Conservation (phyloP, 1,140 invertebrate genomes). For the Bombus consobrinus region DNA sequence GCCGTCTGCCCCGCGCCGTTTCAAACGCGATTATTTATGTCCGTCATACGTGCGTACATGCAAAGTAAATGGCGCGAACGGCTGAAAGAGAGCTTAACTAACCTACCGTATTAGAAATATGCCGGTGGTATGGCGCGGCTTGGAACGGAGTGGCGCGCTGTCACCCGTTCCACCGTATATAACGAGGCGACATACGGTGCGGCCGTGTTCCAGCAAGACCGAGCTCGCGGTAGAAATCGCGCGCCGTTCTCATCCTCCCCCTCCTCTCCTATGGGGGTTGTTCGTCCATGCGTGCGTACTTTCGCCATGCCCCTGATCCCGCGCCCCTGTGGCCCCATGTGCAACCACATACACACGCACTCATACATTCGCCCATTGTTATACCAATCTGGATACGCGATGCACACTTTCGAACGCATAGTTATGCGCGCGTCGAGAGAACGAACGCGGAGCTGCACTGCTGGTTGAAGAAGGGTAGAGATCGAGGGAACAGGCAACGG, state of each 20-base stretch:
- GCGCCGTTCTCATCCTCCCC: neutral
- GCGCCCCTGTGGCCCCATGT: neutral
- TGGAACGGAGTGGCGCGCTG: constrained; percentile 49
- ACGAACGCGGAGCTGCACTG: neutral
- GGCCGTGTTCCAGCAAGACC: constrained; percentile 43
- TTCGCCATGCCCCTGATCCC: constrained; percentile 36
- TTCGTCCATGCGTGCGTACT: constrained; percentile 47
- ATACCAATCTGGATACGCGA: constrained; percentile 57
- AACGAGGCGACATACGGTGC: constrained; percentile 65
- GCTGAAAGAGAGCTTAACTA: constrained; percentile 74
- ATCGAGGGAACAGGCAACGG: neutral
- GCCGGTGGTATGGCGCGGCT: constrained; percentile 35
- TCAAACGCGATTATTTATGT: constrained; percentile 73
- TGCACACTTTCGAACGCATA: constrained; percentile 33
- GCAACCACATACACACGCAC: constrained; percentile 16
- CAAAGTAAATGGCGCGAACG: constrained; percentile 47
- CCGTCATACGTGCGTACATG: constrained; percentile 28
- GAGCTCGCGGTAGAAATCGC: constrained; percentile 44
- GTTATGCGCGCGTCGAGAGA: constrained; percentile 33
- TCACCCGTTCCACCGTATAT: constrained; percentile 65
- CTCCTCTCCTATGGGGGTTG: constrained; percentile 53
- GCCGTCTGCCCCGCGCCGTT: neutral
- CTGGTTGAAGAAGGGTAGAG: constrained; percentile 3
- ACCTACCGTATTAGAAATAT: constrained; percentile 70
- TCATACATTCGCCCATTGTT: constrained; percentile 30